Percentiles rank a stretch among this genome's conserved stretches.
phyloP scores from a whole-genome alignment of 1,140 invertebrate species.

The Tetraneura akinire region DNA sequence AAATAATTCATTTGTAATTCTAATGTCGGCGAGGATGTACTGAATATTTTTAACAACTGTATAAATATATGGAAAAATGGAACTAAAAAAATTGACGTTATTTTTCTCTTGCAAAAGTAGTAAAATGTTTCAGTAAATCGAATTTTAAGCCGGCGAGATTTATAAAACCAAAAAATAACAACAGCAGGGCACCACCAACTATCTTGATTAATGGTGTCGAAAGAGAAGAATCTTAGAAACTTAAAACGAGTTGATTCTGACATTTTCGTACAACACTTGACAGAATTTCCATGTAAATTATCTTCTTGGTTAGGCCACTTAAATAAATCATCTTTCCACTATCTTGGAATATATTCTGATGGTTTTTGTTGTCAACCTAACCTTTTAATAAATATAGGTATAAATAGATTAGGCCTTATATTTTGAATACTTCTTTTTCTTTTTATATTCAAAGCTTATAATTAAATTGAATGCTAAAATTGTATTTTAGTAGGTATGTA shows the following conservation, averaged over 20 bases:
- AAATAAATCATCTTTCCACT: slow-evolving; percentile 4
- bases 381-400: slow-evolving; percentile 1
- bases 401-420: neutral
- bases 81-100: neutral
- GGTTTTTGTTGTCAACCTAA: neutral
- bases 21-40: too few relatives aligned
- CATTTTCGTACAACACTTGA: slow-evolving; percentile 19
- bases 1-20: too few relatives aligned
- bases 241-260: slow-evolving; percentile 26
- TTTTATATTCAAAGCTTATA: neutral
- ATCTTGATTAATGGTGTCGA: slow-evolving; percentile 35
- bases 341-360: neutral
- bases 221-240: slow-evolving; percentile 28
- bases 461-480: too few relatives aligned
- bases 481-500: too few relatives aligned
- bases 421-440: neutral
- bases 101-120: neutral
- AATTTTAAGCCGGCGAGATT: slow-evolving; percentile 13
- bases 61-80: neutral
- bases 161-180: slow-evolving; percentile 11
- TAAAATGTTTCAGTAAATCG: neutral
- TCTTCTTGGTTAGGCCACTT: neutral
- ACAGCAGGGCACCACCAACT: slow-evolving; percentile 1
- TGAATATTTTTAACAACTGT: too few relatives aligned
- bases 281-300: slow-evolving; percentile 34